Base-by-base conservation (phyloP, 2,888 invertebrate species). In the Lepidonotus clava region DNA sequence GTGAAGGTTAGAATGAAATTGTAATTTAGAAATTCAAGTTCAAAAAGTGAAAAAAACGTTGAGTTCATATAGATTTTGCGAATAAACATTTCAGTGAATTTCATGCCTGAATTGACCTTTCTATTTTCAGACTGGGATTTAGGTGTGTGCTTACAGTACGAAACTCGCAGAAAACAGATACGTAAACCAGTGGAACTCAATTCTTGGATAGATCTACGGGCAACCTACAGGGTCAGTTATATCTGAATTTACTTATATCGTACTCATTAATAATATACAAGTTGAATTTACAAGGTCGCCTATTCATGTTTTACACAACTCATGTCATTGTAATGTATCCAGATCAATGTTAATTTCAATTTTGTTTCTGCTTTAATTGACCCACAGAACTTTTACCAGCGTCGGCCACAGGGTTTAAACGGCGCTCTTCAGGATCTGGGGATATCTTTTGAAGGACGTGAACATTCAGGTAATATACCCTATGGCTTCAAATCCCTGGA, bases 191-290 rank as follows among this genome's bases (percentile, higher is more conserved):
- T 94, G 21, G 95, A 95, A 87, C 95, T 96, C 89, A 95, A 95
- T 91, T 94, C 95, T 87, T 96, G 96, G 96, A 95, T 96, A 86
- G 96, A 96, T 92, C 93, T 96, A 76, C 94, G 95, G 87, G 95
- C 95, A 86, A 93, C 95, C 21, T 96, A 95, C 90, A 92, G 91
- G 91, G 93, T 93, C 51, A 21, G 77, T 41, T n/a, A n/a, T n/a
- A n/a, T n/a, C n/a, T n/a, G n/a, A n/a, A n/a, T n/a, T n/a, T n/a
- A n/a, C n/a, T n/a, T n/a, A n/a, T n/a, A n/a, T n/a, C n/a, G n/a
- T n/a, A n/a, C n/a, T n/a, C n/a, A n/a, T n/a, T n/a, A n/a, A n/a
- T n/a, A n/a, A n/a, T n/a, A n/a, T n/a, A n/a, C n/a, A n/a, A n/a
- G n/a, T n/a, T n/a, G n/a, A n/a, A n/a, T n/a, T n/a, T n/a, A n/a